Conservation (phyloP, 2,797 vertebrate species). For the Ficedula albicollis region DNA sequence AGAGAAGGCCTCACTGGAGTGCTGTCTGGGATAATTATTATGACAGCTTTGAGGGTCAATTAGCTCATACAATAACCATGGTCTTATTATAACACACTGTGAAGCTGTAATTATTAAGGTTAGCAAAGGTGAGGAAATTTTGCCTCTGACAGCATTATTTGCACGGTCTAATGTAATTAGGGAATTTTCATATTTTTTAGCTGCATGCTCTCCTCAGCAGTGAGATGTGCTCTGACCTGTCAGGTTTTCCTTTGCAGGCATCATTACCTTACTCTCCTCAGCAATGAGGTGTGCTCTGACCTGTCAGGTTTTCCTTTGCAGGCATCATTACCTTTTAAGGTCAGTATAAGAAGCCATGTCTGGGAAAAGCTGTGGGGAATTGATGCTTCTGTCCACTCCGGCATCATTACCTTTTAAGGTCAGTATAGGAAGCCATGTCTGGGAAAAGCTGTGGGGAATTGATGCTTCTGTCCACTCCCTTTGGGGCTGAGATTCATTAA, state of each 20-base stretch:
- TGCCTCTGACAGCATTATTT: background rate
- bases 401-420: background rate
- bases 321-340: no score
- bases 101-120: background rate
- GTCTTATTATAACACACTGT: background rate
- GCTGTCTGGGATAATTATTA: background rate
- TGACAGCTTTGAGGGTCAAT: background rate
- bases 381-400: no score
- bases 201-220: background rate
- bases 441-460: background rate
- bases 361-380: no score
- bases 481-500: background rate
- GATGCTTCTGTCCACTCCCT: background rate
- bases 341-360: no score
- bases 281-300: no score
- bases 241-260: background rate
- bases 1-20: background rate
- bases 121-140: background rate
- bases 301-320: no score
- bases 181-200: background rate
- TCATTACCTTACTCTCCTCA: background rate
- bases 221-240: background rate
- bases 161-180: fast-evolving
- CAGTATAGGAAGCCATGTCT: background rate
- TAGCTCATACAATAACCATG: background rate